Conservation (phyloP, 30 jellyfish, hydroid and myxozoan genomes). For the Turritopsis dohrnii region DNA sequence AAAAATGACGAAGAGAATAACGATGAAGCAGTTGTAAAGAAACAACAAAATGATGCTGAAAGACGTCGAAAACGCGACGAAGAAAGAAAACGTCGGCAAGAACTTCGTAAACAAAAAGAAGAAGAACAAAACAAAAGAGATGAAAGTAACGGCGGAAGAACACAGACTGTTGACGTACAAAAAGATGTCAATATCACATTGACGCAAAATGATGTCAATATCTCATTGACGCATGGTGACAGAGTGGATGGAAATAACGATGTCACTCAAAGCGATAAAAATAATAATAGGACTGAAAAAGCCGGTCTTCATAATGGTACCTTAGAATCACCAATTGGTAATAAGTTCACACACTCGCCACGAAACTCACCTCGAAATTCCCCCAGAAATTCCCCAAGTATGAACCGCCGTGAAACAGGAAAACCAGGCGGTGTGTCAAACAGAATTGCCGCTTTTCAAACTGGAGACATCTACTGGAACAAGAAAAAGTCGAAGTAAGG, state of each 20-base stretch:
- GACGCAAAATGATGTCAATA: not conserved
- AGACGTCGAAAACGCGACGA: slow-evolving; percentile 7
- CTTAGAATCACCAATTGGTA: not conserved
- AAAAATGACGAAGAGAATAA: not conserved
- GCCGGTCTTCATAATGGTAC: not conserved
- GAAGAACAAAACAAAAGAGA: not conserved
- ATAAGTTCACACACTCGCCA: not conserved
- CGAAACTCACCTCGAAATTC: not conserved
- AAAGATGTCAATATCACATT: not conserved
- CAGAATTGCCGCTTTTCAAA: slow-evolving; percentile 14
- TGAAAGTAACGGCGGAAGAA: not conserved
- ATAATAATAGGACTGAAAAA: not conserved
- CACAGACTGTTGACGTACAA: not conserved
- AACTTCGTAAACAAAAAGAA: slow-evolving; percentile 9
- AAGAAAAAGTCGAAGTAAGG: not conserved
- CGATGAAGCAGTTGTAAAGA: not conserved
- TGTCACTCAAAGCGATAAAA: not conserved
- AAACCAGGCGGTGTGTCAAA: not conserved
- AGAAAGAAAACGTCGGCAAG: slow-evolving; percentile 1
- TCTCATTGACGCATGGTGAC: not conserved
- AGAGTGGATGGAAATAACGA: not conserved
- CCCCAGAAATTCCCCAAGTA: not conserved
- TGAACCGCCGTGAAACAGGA: not conserved
- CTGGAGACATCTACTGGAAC: slow-evolving; percentile 7
- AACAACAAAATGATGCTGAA: not conserved